Base-by-base conservation (phyloP, 1,140 invertebrate genomes). In the Copidosoma floridanum region DNA sequence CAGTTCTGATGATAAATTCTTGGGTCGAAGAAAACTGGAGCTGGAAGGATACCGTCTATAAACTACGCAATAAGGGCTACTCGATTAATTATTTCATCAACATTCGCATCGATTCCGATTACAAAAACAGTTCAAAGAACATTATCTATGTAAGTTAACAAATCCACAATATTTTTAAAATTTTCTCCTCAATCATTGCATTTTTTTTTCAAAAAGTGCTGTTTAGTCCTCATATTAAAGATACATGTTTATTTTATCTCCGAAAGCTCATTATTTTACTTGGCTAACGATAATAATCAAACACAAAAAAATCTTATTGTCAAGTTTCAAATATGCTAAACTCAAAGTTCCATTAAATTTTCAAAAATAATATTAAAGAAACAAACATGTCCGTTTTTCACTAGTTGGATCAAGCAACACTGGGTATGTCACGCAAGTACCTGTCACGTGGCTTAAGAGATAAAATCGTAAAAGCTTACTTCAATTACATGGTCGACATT, bases 341-440 rank as follows among this genome's bases (percentile, higher is more conserved):
- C n/a, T n/a, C n/a, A n/a, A n/a, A n/a, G n/a, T n/a, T n/a, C n/a
- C n/a, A n/a, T n/a, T n/a, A n/a, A n/a, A n/a, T n/a, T n/a, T n/a
- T n/a, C n/a, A n/a, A n/a, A n/a, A n/a, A n/a, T n/a, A n/a, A n/a
- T n/a, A n/a, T n/a, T n/a, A n/a, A n/a, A n/a, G n/a, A n/a, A n/a
- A n/a, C n/a, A n/a, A n/a, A n/a, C n/a, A n/a, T n/a, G n/a, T n/a
- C n/a, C n/a, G n/a, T n/a, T 32, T 32, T 32, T 32, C 18, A 12
- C 16, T n/a, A 96, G 94, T 71, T 98, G 68, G 96, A 98, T 81
- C 95, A 98, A 85, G 89, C 92, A 0, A 86, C 91, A 0, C 98
- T 48, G 93, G 93, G 93, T 37, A 81, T 97, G 0, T 89, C 91
- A 62, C 84, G 95, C 41, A 94, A 97, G 77, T 97, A 95, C 72